phyloP scores from a whole-genome alignment of 2,113 vertebrate genomes.

The Tretioscincus oriximinensis region DNA sequence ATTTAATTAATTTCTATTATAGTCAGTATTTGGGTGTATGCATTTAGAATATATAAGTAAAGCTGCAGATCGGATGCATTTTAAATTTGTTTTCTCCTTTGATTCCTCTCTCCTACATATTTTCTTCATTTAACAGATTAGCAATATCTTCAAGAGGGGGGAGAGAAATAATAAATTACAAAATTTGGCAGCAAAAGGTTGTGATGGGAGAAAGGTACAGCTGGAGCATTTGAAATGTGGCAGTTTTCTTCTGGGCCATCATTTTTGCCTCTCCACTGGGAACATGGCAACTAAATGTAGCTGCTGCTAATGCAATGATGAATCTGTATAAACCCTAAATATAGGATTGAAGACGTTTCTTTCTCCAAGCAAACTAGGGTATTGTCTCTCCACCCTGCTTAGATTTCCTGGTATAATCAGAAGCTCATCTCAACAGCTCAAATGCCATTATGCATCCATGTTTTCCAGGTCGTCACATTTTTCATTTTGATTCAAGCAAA shows the following conservation, averaged over 20 bases:
- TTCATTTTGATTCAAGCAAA: conserved; percentile 58
- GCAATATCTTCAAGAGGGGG: conserved; percentile 61
- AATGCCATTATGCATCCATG: conserved; percentile 48
- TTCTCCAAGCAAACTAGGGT: conserved; percentile 40
- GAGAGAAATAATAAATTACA: conserved; percentile 70
- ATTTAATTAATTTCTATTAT: conserved; percentile 39
- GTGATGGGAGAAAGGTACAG: conserved; percentile 67
- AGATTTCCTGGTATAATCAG: conserved; percentile 33
- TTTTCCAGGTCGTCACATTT: conserved; percentile 49
- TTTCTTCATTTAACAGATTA: conserved; percentile 58
- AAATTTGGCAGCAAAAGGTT: conserved; percentile 64
- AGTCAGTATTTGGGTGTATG: conserved; percentile 17
- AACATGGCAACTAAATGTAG: conserved; percentile 60
- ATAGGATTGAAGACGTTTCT: conserved; percentile 43
- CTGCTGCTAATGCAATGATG: conserved; percentile 65
- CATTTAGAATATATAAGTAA: conserved; percentile 26
- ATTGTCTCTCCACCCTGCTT: conserved; percentile 44
- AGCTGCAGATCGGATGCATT: conserved; percentile 47
- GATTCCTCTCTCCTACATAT: conserved; percentile 37
- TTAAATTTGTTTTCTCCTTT: conserved; percentile 49
- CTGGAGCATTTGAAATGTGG: conserved; percentile 71
- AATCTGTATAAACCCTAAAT: conserved; percentile 62
- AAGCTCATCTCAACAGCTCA: conserved; percentile 35
- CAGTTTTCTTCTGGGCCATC: conserved; percentile 68
- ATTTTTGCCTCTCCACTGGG: conserved; percentile 65